These are phyloP conservation scores for Porites divaricata DNA, from an alignment of 92 coral and sea anemone species.

Conservation along the genomic window DNA sequence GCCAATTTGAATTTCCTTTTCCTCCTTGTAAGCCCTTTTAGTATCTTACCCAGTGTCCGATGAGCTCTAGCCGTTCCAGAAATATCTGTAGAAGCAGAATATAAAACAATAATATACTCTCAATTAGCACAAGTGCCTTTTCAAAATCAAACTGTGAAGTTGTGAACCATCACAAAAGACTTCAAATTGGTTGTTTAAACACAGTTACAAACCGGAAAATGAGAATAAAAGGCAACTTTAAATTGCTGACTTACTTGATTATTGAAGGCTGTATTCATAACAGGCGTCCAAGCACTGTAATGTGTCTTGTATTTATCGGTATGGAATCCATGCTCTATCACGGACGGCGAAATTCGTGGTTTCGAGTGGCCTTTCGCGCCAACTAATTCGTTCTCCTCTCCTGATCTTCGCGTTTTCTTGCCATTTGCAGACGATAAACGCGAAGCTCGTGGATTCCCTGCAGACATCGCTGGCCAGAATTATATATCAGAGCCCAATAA, in stretches of 20 bases:
- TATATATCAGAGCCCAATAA: too few species aligned
- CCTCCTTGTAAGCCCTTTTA: background rate
- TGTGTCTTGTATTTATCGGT: conserved; percentile 70
- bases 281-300: conserved; percentile 77
- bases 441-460: background rate
- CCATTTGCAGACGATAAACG: conserved; percentile 1
- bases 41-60: conserved; percentile 86
- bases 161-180: background rate
- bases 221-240: conserved; percentile 9
- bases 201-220: conserved; percentile 34
- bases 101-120: background rate
- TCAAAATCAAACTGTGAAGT: conserved; percentile 35
- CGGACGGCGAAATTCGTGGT: conserved; percentile 44
- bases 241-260: conserved; percentile 45
- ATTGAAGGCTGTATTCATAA: conserved; percentile 55
- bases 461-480: conserved; percentile 1
- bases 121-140: conserved; percentile 26
- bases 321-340: conserved; percentile 50
- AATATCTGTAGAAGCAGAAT: conserved; percentile 56
- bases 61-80: conserved; percentile 77
- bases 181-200: conserved; percentile 48
- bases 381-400: conserved; percentile 33
- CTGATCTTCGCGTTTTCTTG: conserved; percentile 34
- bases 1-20: background rate
- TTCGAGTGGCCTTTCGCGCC: conserved; percentile 36